Base-by-base conservation (phyloP, 2,888 invertebrate genomes). In the Pseudanteris insignis region DNA sequence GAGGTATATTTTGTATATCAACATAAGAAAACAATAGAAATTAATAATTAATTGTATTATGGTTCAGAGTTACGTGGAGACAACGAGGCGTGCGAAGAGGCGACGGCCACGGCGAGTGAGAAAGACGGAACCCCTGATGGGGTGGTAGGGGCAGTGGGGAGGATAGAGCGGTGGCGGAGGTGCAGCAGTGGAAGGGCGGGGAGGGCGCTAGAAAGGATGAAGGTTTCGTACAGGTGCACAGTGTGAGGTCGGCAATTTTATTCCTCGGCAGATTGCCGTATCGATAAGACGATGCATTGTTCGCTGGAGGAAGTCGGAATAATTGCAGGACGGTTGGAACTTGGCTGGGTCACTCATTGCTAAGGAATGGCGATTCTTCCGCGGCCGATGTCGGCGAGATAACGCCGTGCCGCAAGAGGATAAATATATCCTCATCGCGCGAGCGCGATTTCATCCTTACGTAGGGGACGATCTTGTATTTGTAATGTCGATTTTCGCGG, bases 251-350 rank as follows among this genome's bases (percentile, higher is more conserved):
- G 55, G 59, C 65, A 66, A 63, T 64, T 64, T 66, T 64, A 64
- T 67, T 66, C 64, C 57, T 44, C 48, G 48, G 55, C 38, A 63
- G 67, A 67, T 67, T 51, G 63, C 30, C 60, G 51, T 41, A 41
- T 54, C 53, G 67, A 66, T 67, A 67, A 63, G 48, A 13, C 58
- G 21, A 38, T 47, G 62, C 48, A 60, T 63, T 60, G 63, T 59
- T 62, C 64, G 55, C 38, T 30, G 54, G 50, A 59, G 59, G 62
- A 59, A 64, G 62, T 62, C 47, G 55, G 59, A 54, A 55, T 64
- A 64, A 64, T 64, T 64, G 64, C 62, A 58, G 62, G 58, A 62
- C 62, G 62, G 59, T 59, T 64, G 64, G 62, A 62, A 64, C 58
- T 64, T 64, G 58, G 64, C 59, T 46, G 61, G 62, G 54, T 54